Evolutionary conservation across 1,140 invertebrate genomes (phyloP), one percentile per base, ranked within the genome.

Genomic region (Lepidurus arcticus): DNA sequence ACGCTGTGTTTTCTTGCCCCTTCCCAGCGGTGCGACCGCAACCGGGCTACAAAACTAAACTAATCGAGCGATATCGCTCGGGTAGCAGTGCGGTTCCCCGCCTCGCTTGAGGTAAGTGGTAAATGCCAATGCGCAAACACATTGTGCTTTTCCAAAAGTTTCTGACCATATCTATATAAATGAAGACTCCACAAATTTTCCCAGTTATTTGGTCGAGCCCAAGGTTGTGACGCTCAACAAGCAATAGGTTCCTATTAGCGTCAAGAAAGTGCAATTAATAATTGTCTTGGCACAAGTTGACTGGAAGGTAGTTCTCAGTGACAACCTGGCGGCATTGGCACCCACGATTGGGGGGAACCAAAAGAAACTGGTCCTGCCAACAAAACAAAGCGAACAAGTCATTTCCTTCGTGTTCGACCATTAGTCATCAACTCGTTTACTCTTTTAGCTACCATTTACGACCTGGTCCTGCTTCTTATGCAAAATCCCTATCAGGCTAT

Each of bases 361-460:
- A 65, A 65, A 65, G 21, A 65, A 65, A 65, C 53, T 65, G 53
- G 53, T 65, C 53, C 53, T 65, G 53, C 13, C 53, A 65, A 65
- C 53, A 65, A 65, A 65, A 65, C n/a, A 21, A 16, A 65, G 53
- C 53, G 53, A 16, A 65, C 53, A 65, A 65, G 53, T 65, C 53
- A 65, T 65, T 65, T 65, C 21, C 53, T 65, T n/a, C 53, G 53
- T 65, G 53, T 65, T 65, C 53, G 53, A 21, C 53, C 53, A 65
- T 65, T 65, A 65, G 53, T 65, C 53, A 65, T 65, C 53, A 21
- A 65, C 53, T 65, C 53, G 53, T 65, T 65, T 65, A 65, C 53
- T 65, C 53, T 21, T 65, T 65, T 13, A 65, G 53, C 53, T 65
- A 65, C 53, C 53, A 65, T 65, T 65, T 65, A 65, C 53, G 53